These are phyloP conservation scores for Hemicordylus capensis DNA, from an alignment of 2,113 vertebrate genomes.

Conservation along the genomic window DNA sequence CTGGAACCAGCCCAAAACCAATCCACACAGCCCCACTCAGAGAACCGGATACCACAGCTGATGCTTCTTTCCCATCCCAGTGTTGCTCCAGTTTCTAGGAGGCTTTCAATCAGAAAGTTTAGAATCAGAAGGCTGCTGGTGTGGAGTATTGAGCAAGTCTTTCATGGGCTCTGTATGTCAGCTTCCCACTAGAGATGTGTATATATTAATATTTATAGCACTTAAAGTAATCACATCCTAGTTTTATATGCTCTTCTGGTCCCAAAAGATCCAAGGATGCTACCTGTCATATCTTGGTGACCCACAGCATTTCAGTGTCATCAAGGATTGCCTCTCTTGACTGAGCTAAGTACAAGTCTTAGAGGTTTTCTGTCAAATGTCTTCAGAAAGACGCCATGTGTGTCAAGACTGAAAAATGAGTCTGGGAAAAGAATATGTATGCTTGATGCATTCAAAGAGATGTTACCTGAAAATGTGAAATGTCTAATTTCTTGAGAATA, in stretches of 20 bases:
- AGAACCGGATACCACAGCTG: too few species aligned
- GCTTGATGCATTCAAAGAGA: not conserved
- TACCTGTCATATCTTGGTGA: not conserved
- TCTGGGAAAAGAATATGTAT: not conserved
- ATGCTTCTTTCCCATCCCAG: too few species aligned
- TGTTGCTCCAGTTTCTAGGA: not conserved
- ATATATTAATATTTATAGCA: not conserved
- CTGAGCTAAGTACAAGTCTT: not conserved
- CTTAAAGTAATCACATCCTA: not conserved
- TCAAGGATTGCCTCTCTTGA: conserved; percentile 15
- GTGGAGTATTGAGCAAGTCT: not conserved
- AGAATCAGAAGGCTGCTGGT: not conserved
- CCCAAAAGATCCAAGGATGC: not conserved
- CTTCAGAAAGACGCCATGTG: not conserved
- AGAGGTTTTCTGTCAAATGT: conserved; percentile 2
- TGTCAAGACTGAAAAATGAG: not conserved
- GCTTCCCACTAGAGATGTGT: not conserved
- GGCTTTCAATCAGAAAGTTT: not conserved
- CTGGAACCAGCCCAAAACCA: too few species aligned
- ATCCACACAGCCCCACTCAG: too few species aligned
- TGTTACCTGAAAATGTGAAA: not conserved
- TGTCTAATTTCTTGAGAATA: not conserved
- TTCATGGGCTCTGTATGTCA: not conserved
- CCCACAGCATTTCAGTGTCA: conserved; percentile 13
- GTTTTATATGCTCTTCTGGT: not conserved